Evolutionary conservation across 2,888 invertebrate species (phyloP).

Genomic region (Globia sparganii): DNA sequence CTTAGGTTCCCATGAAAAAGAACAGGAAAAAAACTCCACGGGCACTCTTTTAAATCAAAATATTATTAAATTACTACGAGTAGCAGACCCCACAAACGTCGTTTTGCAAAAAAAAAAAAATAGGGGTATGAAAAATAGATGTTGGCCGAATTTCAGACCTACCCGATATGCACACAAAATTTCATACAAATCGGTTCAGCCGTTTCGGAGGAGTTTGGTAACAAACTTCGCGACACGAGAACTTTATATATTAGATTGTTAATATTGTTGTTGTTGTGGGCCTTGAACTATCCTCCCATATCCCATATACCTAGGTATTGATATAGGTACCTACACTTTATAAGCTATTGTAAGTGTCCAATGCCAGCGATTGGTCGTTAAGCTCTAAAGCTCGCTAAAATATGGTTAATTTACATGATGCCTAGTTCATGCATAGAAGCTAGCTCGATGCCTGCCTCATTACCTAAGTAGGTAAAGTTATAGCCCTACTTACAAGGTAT

Average conservation of each 20-base stretch:
- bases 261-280: not conserved
- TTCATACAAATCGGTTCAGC: no score
- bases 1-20: not conserved
- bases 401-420: constrained; percentile 12
- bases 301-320: not conserved
- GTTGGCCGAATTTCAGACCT: no score
- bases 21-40: not conserved
- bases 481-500: not conserved
- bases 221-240: no score
- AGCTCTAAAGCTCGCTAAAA: constrained; percentile 3
- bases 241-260: no score
- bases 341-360: not conserved
- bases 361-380: not conserved
- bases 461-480: not conserved
- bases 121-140: no score
- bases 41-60: not conserved
- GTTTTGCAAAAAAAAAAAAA: no score
- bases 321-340: not conserved
- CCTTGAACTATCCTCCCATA: not conserved
- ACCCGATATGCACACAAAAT: no score
- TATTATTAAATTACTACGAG: not conserved
- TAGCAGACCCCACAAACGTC: no score
- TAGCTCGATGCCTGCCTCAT: not conserved
- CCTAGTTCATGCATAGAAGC: not conserved
- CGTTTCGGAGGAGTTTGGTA: no score